Evolutionary conservation across 2,113 vertebrate species (phyloP).

Genomic region (Candoia aspera): DNA sequence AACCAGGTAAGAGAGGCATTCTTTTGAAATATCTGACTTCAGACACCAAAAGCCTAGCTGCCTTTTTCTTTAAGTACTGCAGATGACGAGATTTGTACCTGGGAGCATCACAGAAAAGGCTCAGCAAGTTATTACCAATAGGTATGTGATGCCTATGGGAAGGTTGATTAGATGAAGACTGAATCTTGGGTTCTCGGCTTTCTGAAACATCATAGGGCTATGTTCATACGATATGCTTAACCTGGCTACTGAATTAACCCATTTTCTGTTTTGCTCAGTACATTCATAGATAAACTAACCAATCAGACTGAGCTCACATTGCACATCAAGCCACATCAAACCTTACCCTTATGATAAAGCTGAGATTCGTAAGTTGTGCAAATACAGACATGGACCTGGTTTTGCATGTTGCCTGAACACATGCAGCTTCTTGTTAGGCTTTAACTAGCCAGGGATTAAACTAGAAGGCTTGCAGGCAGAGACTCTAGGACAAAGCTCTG

Average conservation of each 20-base stretch:
- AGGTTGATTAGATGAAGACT: background rate
- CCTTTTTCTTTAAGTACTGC: background rate
- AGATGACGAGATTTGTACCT: background rate
- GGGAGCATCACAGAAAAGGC: background rate
- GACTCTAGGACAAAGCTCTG: too few species aligned
- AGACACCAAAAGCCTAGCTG: background rate
- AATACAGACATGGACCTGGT: too few species aligned
- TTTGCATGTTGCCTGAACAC: too few species aligned
- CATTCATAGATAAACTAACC: background rate
- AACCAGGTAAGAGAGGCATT: constrained; percentile 36
- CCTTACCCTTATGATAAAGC: too few species aligned
- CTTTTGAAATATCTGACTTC: constrained; percentile 38
- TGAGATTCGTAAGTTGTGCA: too few species aligned
- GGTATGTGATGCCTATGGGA: background rate
- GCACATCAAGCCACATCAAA: too few species aligned
- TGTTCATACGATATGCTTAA: background rate
- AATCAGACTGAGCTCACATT: too few species aligned
- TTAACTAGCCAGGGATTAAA: too few species aligned
- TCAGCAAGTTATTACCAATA: background rate
- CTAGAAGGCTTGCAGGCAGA: too few species aligned
- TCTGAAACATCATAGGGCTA: background rate
- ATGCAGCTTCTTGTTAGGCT: too few species aligned
- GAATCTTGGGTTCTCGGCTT: background rate
- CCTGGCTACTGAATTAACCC: background rate
- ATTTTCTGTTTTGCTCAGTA: background rate